Evolutionary conservation across 1,140 invertebrate genomes (phyloP), one percentile per base, ranked within the genome.

Genomic region (Trachymyrmex septentrionalis): DNA sequence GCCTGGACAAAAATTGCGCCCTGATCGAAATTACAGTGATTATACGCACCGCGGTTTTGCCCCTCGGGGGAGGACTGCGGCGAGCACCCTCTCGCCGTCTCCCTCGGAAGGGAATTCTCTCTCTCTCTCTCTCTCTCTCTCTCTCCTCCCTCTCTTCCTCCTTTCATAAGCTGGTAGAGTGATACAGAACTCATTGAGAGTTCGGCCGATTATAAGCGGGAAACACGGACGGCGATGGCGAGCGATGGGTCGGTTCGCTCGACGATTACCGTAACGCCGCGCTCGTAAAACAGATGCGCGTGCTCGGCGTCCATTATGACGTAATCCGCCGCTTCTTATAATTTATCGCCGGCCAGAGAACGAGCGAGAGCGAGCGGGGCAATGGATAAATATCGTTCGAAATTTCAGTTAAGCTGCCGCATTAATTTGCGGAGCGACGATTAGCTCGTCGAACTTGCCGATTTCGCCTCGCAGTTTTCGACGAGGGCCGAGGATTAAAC

Each of bases 11-110:
- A 93, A 94, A 94, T 93, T 93, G 92, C 90, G 91, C 90, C 80
- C 89, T 81, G 86, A 5, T 72, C 88, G 91, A 94, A 94, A 95
- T 94, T 93, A 94, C 94, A 94, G 93, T 94, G 93, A 94, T 95
- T 94, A 94, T 91, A 72, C 77, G 77, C 67, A 73, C 75, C 89
- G 87, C 87, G 85, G 81, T 91, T 91, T 71, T 64, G 87, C 85
- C 90, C 92, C 93, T 90, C 90, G 75, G 86, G 91, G 92, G 75
- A 85, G 89, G 88, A 91, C 86, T 87, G 81, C 82, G 64, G 90
- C 90, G 90, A 85, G 80, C 80, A 75, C 80, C 80, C 80, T 71
- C 34, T 81, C 78, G 30, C 19, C 64, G 44, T 90, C 91, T 90
- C 91, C 19, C 53, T 63, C 86, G 76, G 34, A 19, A 73, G 71